phyloP scores from a whole-genome alignment of 1,140 invertebrate species.

The Ooceraea biroi region DNA sequence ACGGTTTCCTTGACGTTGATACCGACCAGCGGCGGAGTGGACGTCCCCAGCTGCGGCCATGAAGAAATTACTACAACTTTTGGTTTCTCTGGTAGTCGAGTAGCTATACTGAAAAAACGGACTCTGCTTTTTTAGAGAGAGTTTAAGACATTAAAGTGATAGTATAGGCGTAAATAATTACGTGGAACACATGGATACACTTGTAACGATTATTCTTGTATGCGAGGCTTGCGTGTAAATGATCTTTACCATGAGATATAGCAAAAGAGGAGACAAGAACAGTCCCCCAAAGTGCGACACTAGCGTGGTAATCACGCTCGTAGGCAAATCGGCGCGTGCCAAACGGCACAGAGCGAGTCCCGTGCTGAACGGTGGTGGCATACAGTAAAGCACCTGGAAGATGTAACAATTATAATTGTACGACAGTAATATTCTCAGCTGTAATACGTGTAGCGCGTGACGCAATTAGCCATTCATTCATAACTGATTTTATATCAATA shows the following conservation, averaged over 20 bases:
- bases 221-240: neutral
- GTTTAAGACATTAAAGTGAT: neutral
- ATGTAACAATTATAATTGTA: slow-evolving; percentile 16
- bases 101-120: neutral
- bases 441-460: neutral
- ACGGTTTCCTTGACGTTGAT: slow-evolving; percentile 82
- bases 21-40: slow-evolving; percentile 79
- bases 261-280: slow-evolving; percentile 81
- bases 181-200: neutral
- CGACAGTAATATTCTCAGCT: neutral
- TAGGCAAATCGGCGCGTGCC: slow-evolving; percentile 82
- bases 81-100: slow-evolving; percentile 7
- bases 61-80: slow-evolving; percentile 8
- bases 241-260: slow-evolving; percentile 82
- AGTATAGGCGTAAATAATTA: neutral
- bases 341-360: slow-evolving; percentile 81
- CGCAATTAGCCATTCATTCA: neutral
- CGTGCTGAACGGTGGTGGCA: slow-evolving; percentile 84
- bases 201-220: neutral
- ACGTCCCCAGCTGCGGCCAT: slow-evolving; percentile 78
- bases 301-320: slow-evolving; percentile 82
- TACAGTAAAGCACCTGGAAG: slow-evolving; percentile 84
- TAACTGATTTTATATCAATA: neutral
- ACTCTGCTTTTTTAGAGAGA: neutral
- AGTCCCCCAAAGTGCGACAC: slow-evolving; percentile 82